phyloP scores from a whole-genome alignment of 2,888 invertebrate genomes.

The Lepetodrilus schrolli region DNA sequence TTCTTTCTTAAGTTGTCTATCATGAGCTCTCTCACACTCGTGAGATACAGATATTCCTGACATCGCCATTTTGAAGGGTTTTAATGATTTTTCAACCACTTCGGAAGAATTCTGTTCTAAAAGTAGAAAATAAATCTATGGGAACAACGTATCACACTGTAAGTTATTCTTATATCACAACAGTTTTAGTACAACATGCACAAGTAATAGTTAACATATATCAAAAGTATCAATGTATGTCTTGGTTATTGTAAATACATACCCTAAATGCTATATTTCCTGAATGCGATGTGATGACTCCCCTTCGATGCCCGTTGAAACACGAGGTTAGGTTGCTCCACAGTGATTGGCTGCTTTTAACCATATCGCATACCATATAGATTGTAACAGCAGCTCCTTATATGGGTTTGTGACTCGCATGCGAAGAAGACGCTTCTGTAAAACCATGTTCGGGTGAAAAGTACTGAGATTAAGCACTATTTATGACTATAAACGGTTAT shows the following conservation, averaged over 20 bases:
- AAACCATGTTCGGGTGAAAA: not conserved
- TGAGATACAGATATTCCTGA: not conserved
- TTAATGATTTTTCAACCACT: too few species aligned
- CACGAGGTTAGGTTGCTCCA: not conserved
- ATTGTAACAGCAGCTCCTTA: conserved; percentile 20
- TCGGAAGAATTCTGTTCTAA: too few species aligned
- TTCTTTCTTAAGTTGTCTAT: not conserved
- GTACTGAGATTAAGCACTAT: not conserved
- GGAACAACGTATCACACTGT: not conserved
- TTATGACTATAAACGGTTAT: too few species aligned
- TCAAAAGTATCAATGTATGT: not conserved
- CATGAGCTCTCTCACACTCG: not conserved
- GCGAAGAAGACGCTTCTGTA: not conserved
- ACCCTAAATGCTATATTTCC: not conserved
- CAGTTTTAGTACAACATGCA: not conserved
- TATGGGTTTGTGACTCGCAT: conserved; percentile 26
- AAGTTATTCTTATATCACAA: not conserved
- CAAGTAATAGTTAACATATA: not conserved
- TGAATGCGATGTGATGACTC: not conserved
- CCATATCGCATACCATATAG: conserved; percentile 29
- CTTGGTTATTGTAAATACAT: not conserved
- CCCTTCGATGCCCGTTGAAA: not conserved
- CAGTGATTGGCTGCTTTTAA: conserved; percentile 25
- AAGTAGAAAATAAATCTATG: not conserved
- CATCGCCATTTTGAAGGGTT: conserved; percentile 24